Conservation (phyloP, 2,888 invertebrate species). For the Xestobium rufovillosum region DNA sequence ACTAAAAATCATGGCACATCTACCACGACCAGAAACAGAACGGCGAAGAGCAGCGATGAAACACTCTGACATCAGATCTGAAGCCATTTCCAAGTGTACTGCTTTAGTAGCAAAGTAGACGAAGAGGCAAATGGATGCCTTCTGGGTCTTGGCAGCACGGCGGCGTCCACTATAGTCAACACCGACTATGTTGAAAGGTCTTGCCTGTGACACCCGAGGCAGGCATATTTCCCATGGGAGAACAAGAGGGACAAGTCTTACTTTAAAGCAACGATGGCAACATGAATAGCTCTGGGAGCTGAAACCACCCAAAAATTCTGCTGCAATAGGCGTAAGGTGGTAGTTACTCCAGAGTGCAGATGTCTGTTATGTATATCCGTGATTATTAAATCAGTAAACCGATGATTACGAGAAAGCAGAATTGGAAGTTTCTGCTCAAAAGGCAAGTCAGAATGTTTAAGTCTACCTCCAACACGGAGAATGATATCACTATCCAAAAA, state of each 20-base stretch:
- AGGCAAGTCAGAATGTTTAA: not conserved
- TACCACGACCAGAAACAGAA: not conserved
- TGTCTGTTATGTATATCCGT: not conserved
- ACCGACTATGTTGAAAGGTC: not conserved
- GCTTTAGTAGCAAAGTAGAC: not conserved
- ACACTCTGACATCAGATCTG: not conserved
- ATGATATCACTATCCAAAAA: slow-evolving; percentile 1
- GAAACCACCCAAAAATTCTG: slow-evolving; percentile 1
- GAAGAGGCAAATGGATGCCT: not conserved
- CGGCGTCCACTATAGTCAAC: not conserved
- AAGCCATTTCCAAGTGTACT: slow-evolving; percentile 1
- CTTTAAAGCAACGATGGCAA: not conserved
- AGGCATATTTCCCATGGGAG: too few species aligned
- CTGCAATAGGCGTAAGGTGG: not conserved
- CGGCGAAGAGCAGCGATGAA: slow-evolving; percentile 3
- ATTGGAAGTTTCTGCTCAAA: not conserved
- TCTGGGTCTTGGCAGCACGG: not conserved
- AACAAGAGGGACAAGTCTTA: not conserved
- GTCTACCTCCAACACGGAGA: slow-evolving; percentile 1
- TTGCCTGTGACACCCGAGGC: not conserved
- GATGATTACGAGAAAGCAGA: slow-evolving; percentile 1
- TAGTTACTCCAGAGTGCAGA: not conserved
- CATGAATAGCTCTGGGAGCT: not conserved
- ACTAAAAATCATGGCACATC: not conserved
- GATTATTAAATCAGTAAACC: not conserved